Evolutionary conservation across 1,140 invertebrate genomes (phyloP).

Genomic region (Zaprionus africanus): DNA sequence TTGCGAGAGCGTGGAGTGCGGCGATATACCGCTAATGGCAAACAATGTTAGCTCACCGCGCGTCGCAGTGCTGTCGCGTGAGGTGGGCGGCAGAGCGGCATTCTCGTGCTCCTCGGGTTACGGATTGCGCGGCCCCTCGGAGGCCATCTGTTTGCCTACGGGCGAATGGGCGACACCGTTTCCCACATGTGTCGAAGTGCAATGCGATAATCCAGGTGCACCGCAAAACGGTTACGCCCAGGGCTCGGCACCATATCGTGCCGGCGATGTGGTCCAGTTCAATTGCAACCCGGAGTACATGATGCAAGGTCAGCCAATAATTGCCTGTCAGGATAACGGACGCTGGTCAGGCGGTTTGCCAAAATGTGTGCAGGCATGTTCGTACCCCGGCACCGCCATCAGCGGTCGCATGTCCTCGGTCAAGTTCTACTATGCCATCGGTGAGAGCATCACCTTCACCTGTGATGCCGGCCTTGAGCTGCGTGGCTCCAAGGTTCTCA

Average conservation of each 20-base stretch:
- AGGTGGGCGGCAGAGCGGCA: conserved; percentile 90
- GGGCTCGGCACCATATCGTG: conserved; percentile 89
- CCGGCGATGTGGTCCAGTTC: conserved; percentile 93
- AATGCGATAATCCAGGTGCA: conserved; percentile 88
- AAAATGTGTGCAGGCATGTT: conserved; percentile 93
- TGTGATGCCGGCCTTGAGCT: conserved; percentile 91
- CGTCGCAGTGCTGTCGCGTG: conserved; percentile 89
- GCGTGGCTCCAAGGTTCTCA: conserved; percentile 90
- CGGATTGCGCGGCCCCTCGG: conserved; percentile 89
- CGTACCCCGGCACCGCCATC: conserved; percentile 93
- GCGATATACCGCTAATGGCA: conserved; percentile 87
- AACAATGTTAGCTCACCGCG: conserved; percentile 86
- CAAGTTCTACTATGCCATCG: conserved; percentile 94
- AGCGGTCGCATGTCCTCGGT: conserved; percentile 93
- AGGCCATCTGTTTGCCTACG: conserved; percentile 90
- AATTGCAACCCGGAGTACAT: conserved; percentile 94
- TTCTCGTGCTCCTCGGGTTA: conserved; percentile 93
- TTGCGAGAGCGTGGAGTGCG: conserved; percentile 93
- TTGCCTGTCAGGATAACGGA: conserved; percentile 94
- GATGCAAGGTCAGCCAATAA: conserved; percentile 93
- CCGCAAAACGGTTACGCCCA: conserved; percentile 92
- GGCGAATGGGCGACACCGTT: conserved; percentile 92
- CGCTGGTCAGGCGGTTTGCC: conserved; percentile 93
- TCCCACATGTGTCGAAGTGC: conserved; percentile 92
- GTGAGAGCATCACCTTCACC: conserved; percentile 93